phyloP scores from a whole-genome alignment of 2,797 vertebrate species.

The Botia almorhae region DNA sequence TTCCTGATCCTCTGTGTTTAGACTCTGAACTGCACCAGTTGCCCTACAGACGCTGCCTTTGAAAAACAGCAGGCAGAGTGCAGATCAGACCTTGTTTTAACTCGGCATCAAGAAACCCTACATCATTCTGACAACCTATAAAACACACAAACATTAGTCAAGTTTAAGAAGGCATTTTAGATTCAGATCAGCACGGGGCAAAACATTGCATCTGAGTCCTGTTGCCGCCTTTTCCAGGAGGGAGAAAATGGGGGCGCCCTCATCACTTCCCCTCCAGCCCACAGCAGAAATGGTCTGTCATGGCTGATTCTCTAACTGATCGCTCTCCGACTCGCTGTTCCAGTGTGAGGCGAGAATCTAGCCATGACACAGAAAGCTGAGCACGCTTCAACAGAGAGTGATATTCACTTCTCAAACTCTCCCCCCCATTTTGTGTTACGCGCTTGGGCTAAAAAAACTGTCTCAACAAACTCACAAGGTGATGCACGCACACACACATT shows the following conservation, averaged over 20 bases:
- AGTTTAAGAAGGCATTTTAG: slow-evolving; percentile 46
- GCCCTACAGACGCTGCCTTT: slow-evolving; percentile 1
- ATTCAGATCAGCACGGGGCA: slow-evolving; percentile 47
- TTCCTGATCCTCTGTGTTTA: neutral
- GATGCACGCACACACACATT: slow-evolving; percentile 20
- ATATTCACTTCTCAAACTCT: slow-evolving; percentile 65
- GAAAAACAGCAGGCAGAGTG: neutral
- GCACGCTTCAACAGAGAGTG: slow-evolving; percentile 70
- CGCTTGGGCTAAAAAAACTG: slow-evolving; percentile 9
- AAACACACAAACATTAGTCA: slow-evolving; percentile 46
- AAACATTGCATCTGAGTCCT: slow-evolving; percentile 1
- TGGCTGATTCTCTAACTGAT: slow-evolving; percentile 77
- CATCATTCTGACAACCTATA: slow-evolving; percentile 33
- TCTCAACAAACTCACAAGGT: neutral
- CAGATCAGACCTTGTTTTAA: slow-evolving; percentile 44
- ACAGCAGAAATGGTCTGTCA: slow-evolving; percentile 78
- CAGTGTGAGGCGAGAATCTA: slow-evolving; percentile 37
- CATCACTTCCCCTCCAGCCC: slow-evolving; percentile 59
- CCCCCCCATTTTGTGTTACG: neutral
- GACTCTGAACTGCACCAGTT: neutral
- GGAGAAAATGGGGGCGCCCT: slow-evolving; percentile 57
- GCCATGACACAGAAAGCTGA: slow-evolving; percentile 65
- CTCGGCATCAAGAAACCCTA: slow-evolving; percentile 21
- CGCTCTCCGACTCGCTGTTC: slow-evolving; percentile 72
- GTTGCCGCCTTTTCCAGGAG: slow-evolving; percentile 40